Evolutionary conservation across 2,797 vertebrate species (phyloP).

Genomic region (Parotocinclus haroldoi): DNA sequence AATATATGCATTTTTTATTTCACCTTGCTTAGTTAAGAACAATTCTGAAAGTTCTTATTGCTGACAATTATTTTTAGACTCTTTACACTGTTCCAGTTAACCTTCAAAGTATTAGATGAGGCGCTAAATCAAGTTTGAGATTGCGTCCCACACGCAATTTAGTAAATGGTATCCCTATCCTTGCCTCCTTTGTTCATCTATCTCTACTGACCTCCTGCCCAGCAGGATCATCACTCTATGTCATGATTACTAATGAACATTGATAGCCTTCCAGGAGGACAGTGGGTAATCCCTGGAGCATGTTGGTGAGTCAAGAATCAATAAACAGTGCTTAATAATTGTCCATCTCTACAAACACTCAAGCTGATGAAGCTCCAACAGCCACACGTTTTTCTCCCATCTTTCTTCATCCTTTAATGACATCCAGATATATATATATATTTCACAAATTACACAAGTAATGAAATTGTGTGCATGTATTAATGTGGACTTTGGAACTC

Average conservation of each 20-base stretch:
- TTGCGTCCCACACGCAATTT: conserved; percentile 26
- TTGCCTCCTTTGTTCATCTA: conserved; percentile 41
- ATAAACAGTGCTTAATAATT: conserved; percentile 51
- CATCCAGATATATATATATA: conserved; percentile 4
- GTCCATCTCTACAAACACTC: conserved; percentile 37
- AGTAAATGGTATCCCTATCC: conserved; percentile 43
- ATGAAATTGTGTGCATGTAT: conserved; percentile 15
- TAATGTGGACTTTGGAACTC: not conserved
- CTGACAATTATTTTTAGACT: conserved; percentile 9
- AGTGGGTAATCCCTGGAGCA: conserved; percentile 48
- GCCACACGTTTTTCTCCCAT: not conserved
- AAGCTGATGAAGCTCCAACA: conserved; percentile 34
- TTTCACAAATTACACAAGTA: conserved; percentile 6
- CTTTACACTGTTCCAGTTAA: conserved; percentile 7
- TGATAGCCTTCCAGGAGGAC: conserved; percentile 50
- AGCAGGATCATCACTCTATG: conserved; percentile 41
- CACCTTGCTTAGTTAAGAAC: not conserved
- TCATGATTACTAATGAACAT: conserved; percentile 54
- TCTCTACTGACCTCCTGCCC: conserved; percentile 41
- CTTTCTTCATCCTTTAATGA: not conserved
- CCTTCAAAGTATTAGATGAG: conserved; percentile 29
- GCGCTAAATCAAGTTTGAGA: conserved; percentile 32
- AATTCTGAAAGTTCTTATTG: conserved; percentile 16
- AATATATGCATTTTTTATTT: too few relatives aligned
- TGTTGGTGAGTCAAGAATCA: conserved; percentile 39